A percentile compares a stretch with the other conserved stretches of the same genome.
Conservation (phyloP, 2,888 invertebrate species). For the Amblyjoppa fuscipennis region DNA sequence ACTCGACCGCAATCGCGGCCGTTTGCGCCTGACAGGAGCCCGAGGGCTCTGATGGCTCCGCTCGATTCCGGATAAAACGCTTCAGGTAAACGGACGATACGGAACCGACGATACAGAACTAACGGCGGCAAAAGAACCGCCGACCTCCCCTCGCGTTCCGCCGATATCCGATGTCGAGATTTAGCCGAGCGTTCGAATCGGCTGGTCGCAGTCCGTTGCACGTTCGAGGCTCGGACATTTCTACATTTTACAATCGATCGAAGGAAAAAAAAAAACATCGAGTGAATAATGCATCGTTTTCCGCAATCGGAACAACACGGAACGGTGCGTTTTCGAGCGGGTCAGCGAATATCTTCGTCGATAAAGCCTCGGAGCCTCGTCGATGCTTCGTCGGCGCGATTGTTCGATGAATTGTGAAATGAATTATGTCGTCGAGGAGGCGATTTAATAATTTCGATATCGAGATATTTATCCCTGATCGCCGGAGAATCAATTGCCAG, state of each 20-base stretch:
- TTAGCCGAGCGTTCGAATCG: constrained; percentile 13
- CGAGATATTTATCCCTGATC: not conserved
- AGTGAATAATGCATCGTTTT: not conserved
- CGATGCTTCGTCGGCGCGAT: constrained; percentile 16
- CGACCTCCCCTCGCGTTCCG: not conserved
- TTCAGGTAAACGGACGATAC: not conserved
- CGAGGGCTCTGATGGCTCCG: not conserved
- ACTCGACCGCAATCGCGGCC: constrained; percentile 46
- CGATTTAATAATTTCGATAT: constrained; percentile 28
- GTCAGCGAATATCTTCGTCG: constrained; percentile 15
- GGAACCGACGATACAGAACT: not conserved
- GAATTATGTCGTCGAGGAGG: constrained; percentile 16
- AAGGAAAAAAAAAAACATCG: not conserved
- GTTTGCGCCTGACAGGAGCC: constrained; percentile 51
- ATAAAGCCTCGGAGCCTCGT: constrained; percentile 22
- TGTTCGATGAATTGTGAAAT: constrained; percentile 53
- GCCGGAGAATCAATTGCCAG: not conserved
- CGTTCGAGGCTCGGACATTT: not conserved
- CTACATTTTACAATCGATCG: not conserved
- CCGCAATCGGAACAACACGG: not conserved
- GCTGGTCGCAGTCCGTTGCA: not conserved
- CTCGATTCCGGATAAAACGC: not conserved
- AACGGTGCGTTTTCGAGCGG: not conserved
- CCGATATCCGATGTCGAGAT: not conserved
- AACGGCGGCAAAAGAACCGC: constrained; percentile 6